Evolutionary conservation across 2,888 invertebrate species (phyloP), one percentile per base, ranked within the genome.

Genomic region (Caenorhabditis sulstoni): DNA sequence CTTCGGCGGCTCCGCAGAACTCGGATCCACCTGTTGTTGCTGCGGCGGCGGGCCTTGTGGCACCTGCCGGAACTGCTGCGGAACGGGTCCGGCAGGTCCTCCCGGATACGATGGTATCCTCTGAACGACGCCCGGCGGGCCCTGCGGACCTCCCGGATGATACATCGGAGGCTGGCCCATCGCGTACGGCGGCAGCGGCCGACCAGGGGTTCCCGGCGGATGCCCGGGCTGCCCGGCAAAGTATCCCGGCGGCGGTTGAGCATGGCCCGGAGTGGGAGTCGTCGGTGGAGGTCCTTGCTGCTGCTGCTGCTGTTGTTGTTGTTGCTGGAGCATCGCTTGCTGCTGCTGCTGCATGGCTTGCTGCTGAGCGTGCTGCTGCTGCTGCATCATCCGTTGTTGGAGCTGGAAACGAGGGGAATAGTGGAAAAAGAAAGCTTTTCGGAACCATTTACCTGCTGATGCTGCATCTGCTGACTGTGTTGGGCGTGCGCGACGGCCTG

Each of bases 91-190:
- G 0, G 22, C 37, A 8, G 41, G 41, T 12, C 39, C 52, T 20
- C 77, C 77, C 14, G 74, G 74, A 74, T 70, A 74, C 0, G 68
- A 68, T 5, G 62, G 68, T 37, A 79, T 74, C 61, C 79, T 41
- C n/a, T 74, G 74, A 11, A 79, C 70, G 23, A 68, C 57, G 8
- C 55, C 73, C 3, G 73, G 53, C 18, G 62, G 68, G 23, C 65
- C 62, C 23, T 77, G 70, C 18, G 62, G 71, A 22, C 67, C 66
- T 23, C 52, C 50, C n/a, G 49, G 62, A 20, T 53, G 58, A 41
- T 61, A 79, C 67, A 79, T 79, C 16, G 39, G 68, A 16, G 66
- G 66, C 22, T 67, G 66, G 14, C 52, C 64, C 70, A 77, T 70
- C 23, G 39, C 70, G 29, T 61, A 77, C 11, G 58, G 70, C 2